Base-by-base conservation (phyloP, 2,888 invertebrate genomes). In the Campoplex capitator region DNA sequence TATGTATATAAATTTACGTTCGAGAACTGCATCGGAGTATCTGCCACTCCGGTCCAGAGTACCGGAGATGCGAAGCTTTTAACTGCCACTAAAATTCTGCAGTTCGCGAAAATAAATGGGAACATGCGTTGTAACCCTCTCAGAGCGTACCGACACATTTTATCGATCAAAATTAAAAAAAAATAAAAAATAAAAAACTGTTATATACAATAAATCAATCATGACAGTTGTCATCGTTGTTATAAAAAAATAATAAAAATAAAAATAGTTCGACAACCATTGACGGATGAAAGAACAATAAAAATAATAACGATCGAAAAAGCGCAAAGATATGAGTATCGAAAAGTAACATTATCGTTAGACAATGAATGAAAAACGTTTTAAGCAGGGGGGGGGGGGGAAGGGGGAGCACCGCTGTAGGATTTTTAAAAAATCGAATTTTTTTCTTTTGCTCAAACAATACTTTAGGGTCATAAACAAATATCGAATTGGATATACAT, bases 61-160 rank as follows among this genome's bases (percentile, higher is more conserved):
- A 48, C 58, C 42, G 58, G n/a, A 74, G 73, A 56, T 67, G 67
- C 75, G 45, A 48, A 51, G 65, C 78, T 68, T 67, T 82, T 83
- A 82, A 83, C 78, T 51, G 62, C 78, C 78, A 74, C 85, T 78
- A 70, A 83, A 85, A 79, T 78, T 62, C 23, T 75, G 78, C 78
- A 81, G 76, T 74, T 28, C 23, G 32, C 68, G 74, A 83, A 82
- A 83, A 85, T 83, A 70, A 85, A 85, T 83, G 74, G 81, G 42
- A 73, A 58, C 45, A 54, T 35, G 28, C 70, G 45, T 76, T 71
- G 13, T 42, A 35, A 38, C 58, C 16, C n/a, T 45, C 42, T 42
- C 48, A 67, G 74, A 82, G 78, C 16, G 67, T 48, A 58, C 28
- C 11, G 3, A 58, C 58, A 13, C 23, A 11, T 58, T 13, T 13